Conservation (phyloP, 2,888 invertebrate species). For the Mesorhabditis belari region DNA sequence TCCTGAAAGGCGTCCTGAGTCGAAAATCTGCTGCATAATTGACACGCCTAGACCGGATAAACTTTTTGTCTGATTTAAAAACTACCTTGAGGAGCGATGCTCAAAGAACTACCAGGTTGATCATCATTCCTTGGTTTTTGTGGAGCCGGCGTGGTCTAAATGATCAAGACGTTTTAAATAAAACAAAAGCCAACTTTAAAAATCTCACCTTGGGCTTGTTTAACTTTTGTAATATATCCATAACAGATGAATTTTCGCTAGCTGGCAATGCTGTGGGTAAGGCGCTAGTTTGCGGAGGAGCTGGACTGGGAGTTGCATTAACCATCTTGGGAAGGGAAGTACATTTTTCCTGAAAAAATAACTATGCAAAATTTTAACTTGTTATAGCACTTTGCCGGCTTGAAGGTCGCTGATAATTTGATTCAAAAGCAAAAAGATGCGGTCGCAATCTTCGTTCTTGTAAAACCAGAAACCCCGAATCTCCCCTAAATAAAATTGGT, state of each 20-base stretch:
- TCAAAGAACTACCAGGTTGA: no score
- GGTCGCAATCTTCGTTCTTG: conserved; percentile 16
- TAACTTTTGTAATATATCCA: not conserved
- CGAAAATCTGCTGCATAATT: not conserved
- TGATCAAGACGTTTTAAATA: no score
- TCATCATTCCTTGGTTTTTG: no score
- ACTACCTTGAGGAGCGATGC: no score
- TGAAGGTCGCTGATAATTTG: conserved; percentile 19
- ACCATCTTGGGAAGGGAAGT: not conserved
- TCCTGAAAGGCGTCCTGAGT: not conserved
- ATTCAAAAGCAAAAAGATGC: conserved; percentile 15
- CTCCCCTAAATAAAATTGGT: conserved; percentile 13
- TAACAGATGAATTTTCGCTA: not conserved
- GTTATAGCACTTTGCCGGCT: conserved; percentile 11
- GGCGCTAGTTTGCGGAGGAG: not conserved
- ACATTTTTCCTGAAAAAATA: conserved; percentile 3
- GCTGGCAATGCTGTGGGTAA: not conserved
- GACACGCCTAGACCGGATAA: not conserved
- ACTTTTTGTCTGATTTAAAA: no score
- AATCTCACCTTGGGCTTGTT: no score
- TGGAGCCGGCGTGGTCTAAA: no score
- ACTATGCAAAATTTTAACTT: not conserved
- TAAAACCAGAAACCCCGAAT: conserved; percentile 42
- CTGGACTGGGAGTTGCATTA: not conserved
- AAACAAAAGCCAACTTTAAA: no score